These are phyloP conservation scores for Cheirogaleus medius DNA, from an alignment of 2,113 vertebrate genomes.

Conservation along the genomic window DNA sequence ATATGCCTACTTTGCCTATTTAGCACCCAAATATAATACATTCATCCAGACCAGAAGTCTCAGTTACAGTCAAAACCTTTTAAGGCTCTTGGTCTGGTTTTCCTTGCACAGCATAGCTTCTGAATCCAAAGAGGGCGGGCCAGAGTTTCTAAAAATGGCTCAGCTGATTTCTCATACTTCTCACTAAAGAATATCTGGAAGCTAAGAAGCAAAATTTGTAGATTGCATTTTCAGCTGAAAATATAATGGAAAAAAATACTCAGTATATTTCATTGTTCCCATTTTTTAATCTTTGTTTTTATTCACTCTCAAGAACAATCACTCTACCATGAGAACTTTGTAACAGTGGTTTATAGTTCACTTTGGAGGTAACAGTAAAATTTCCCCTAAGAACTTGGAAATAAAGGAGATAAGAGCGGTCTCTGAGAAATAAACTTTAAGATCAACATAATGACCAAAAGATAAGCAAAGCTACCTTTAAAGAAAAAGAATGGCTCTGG, in stretches of 20 bases:
- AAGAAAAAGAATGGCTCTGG: neutral
- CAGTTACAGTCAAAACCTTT: constrained; percentile 4
- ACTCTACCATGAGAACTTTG: neutral
- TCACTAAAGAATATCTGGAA: neutral
- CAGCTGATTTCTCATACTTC: neutral
- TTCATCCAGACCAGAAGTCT: neutral
- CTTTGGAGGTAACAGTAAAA: neutral
- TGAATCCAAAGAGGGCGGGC: neutral
- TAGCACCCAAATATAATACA: neutral
- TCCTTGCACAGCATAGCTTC: neutral
- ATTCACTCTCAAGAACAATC: constrained; percentile 28
- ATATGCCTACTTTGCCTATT: neutral
- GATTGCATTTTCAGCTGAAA: neutral
- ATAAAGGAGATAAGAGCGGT: neutral
- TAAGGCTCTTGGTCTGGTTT: constrained; percentile 2
- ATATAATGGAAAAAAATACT: constrained; percentile 27
- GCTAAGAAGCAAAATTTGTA: neutral
- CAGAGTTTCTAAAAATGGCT: constrained; percentile 10
- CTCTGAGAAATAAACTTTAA: constrained; percentile 25
- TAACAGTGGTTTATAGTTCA: neutral
- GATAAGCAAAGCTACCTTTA: neutral
- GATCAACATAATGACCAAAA: neutral
- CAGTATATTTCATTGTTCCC: neutral
- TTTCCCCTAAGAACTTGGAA: constrained; percentile 26
- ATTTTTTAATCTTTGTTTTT: constrained; percentile 35